Base-by-base conservation (phyloP, 2,888 invertebrate genomes). In the Amaurobius ferox region DNA sequence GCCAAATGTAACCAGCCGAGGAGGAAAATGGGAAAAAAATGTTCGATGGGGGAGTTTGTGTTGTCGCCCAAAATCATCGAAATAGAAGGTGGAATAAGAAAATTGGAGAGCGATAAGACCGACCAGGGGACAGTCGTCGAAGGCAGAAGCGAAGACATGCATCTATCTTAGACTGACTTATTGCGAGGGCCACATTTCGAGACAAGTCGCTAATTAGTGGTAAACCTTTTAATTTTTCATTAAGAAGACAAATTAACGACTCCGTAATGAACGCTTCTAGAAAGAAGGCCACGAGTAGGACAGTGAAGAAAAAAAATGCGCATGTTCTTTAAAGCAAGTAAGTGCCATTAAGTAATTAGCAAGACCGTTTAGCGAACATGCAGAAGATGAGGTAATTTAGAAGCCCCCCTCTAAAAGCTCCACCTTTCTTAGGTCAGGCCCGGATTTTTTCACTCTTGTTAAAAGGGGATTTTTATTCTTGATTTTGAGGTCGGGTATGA, bases 191-290 rank as follows among this genome's bases (percentile, higher is more conserved):
- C 86, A 86, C 86, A 70, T 86, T 86, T 86, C 79, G 62, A 79
- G 86, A 86, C 86, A 86, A 86, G 86, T 79, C 86, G 79, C 86
- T 86, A 86, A 86, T 86, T 86, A 86, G 86, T 86, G 86, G 86
- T 86, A 86, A 86, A 86, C 86, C 86, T 86, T 86, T 86, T 86
- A 86, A 86, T 86, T 86, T 86, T 86, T 86, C 86, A 86, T 86
- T 86, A 86, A 86, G 86, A 86, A 86, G 86, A 86, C 79, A 86
- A 86, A 86, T 86, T 86, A 86, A 86, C 86, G 79, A 86, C 86
- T 86, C 74, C 40, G 86, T 86, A 86, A 86, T 86, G 86, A 86
- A 86, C 86, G 86, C 79, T 86, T 70, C 40, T 13, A 76, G 79
- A 86, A 86, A 86, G 86, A 86, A 86, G 79, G 83, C 77, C 70